These are phyloP conservation scores for Procavia capensis DNA, from an alignment of 2,113 vertebrate species.

Conservation along the genomic window DNA sequence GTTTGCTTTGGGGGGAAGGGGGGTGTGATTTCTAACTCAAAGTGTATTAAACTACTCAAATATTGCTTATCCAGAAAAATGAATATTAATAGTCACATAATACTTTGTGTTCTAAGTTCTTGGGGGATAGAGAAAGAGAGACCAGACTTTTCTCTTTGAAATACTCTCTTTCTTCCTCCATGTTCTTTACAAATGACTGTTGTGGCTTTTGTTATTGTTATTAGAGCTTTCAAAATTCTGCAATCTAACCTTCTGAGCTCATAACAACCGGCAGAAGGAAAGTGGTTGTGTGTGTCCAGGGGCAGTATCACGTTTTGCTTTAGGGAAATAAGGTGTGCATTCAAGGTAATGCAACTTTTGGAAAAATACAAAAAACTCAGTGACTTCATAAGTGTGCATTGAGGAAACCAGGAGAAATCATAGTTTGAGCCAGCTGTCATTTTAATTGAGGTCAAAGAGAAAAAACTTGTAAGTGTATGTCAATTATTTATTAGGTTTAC, in stretches of 20 bases:
- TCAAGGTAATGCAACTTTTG: constrained; percentile 70
- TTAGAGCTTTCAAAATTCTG: constrained; percentile 27
- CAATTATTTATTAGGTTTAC: constrained; percentile 68
- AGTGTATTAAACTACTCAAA: constrained; percentile 28
- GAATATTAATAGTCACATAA: neutral
- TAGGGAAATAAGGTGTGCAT: constrained; percentile 57
- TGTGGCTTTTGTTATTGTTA: neutral
- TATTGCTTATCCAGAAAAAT: constrained; percentile 15
- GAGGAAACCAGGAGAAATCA: constrained; percentile 62
- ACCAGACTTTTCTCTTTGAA: constrained; percentile 1
- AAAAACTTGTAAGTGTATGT: constrained; percentile 53
- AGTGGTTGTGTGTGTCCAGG: neutral
- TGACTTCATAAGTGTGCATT: constrained; percentile 67
- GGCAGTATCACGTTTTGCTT: constrained; percentile 64
- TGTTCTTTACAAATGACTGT: constrained; percentile 35
- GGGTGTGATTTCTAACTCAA: neutral
- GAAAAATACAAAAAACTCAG: constrained; percentile 75
- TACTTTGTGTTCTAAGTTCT: neutral
- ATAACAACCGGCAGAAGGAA: neutral
- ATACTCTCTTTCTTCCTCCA: constrained; percentile 13
- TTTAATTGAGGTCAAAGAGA: constrained; percentile 75
- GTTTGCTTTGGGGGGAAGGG: too few relatives aligned
- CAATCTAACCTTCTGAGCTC: constrained; percentile 5
- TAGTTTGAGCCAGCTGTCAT: constrained; percentile 19
- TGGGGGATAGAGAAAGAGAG: neutral